Percentiles rank a stretch among this genome's conserved stretches.
Evolutionary conservation across 1,140 invertebrate species (phyloP).

Genomic region (Drosophila sturtevanti): DNA sequence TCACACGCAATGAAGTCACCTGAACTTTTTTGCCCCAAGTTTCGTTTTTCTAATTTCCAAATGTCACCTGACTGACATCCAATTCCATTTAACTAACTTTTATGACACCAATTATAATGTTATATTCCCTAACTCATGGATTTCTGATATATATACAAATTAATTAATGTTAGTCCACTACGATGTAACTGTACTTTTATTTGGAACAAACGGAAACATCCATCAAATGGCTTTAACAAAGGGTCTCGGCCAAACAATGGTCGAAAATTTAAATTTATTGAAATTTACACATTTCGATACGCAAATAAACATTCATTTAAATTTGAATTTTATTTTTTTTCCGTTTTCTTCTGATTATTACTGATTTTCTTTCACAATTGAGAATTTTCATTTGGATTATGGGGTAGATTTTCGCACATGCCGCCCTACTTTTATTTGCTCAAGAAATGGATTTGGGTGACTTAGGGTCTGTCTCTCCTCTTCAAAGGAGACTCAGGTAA

Average conservation of each 20-base stretch:
- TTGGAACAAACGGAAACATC: neutral
- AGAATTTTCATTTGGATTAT: slow-evolving; percentile 57
- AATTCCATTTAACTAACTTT: slow-evolving; percentile 74
- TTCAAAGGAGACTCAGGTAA: slow-evolving; percentile 33
- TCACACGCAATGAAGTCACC: slow-evolving; percentile 45
- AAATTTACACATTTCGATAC: slow-evolving; percentile 72
- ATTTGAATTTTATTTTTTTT: slow-evolving; percentile 28
- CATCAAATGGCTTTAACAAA: neutral
- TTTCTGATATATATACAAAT: slow-evolving; percentile 23
- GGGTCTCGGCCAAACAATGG: slow-evolving; percentile 7
- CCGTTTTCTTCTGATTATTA: slow-evolving; percentile 43
- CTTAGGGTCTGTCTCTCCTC: slow-evolving; percentile 25
- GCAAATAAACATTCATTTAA: slow-evolving; percentile 70
- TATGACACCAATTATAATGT: slow-evolving; percentile 73
- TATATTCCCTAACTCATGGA: slow-evolving; percentile 28
- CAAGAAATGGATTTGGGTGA: slow-evolving; percentile 49
- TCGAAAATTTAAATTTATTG: slow-evolving; percentile 23
- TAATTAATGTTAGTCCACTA: neutral
- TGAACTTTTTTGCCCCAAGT: slow-evolving; percentile 41
- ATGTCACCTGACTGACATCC: slow-evolving; percentile 67
- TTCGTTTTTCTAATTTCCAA: slow-evolving; percentile 54
- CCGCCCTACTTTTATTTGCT: slow-evolving; percentile 45
- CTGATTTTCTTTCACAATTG: slow-evolving; percentile 24
- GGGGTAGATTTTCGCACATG: slow-evolving; percentile 76
- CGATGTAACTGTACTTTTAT: neutral